phyloP scores from a whole-genome alignment of 2,888 invertebrate species.

The Ornithoptera alexandrae region DNA sequence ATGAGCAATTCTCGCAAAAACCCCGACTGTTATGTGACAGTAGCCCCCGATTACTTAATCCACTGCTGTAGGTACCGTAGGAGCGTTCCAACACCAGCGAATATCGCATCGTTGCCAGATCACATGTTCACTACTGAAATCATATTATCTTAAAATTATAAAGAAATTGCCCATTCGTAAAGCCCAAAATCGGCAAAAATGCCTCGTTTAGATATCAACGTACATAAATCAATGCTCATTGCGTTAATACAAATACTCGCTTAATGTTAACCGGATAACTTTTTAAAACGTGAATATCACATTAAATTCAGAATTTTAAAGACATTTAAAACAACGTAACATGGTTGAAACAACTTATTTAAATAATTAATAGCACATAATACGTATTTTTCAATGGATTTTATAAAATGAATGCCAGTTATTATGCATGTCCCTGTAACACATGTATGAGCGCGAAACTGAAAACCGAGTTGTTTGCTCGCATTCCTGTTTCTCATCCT shows the following conservation, averaged over 20 bases:
- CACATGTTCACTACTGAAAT: conserved; percentile 7
- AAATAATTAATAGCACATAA: conserved; percentile 38
- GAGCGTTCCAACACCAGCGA: conserved; percentile 13
- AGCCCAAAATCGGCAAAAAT: conserved; percentile 4
- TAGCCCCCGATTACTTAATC: conserved; percentile 49
- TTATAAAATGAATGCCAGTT: conserved; percentile 32
- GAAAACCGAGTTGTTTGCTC: conserved; percentile 41
- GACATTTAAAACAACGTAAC: conserved; percentile 12
- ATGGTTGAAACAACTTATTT: conserved; percentile 38
- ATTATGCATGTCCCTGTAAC: conserved; percentile 29
- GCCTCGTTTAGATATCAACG: conserved; percentile 19
- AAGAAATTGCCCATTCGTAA: conserved; percentile 14
- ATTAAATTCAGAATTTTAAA: conserved; percentile 11
- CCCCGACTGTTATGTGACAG: conserved; percentile 33
- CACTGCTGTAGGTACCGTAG: conserved; percentile 35
- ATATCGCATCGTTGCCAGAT: conserved; percentile 7
- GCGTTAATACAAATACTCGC: conserved; percentile 22
- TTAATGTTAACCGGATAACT: conserved; percentile 16
- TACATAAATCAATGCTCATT: conserved; percentile 21
- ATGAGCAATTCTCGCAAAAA: conserved; percentile 35
- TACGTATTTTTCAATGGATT: conserved; percentile 34
- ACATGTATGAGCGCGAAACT: conserved; percentile 18
- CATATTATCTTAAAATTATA: conserved; percentile 14
- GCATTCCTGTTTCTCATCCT: conserved; percentile 48
- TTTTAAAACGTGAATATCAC: conserved; percentile 30